A percentile compares a stretch with the other conserved stretches of the same genome.
phyloP scores from a whole-genome alignment of 2,113 vertebrate species.

The Sminthopsis crassicaudata region DNA sequence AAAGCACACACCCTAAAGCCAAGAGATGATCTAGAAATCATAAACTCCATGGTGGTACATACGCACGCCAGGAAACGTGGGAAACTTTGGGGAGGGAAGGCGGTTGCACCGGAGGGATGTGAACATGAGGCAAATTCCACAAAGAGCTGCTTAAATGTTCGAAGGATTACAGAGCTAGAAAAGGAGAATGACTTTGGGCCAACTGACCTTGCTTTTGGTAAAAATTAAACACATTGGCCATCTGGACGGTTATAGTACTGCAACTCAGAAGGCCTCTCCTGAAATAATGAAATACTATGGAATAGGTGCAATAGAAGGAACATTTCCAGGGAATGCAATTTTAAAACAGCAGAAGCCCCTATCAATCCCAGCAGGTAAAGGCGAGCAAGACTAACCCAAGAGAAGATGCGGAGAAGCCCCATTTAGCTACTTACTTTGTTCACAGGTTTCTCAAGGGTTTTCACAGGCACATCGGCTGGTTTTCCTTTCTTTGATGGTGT shows the following conservation, averaged over 20 bases:
- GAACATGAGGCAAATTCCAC: constrained; percentile 6
- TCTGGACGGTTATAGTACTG: background rate
- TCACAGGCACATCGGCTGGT: constrained; percentile 91
- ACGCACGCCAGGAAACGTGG: background rate
- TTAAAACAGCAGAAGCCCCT: background rate
- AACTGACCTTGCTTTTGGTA: constrained; percentile 20
- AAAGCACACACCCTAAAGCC: constrained; percentile 63
- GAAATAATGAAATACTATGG: background rate
- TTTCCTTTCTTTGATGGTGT: constrained; percentile 98
- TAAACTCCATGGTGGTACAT: constrained; percentile 8
- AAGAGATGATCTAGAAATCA: constrained; percentile 48
- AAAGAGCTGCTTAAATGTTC: constrained; percentile 56
- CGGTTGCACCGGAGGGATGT: constrained; percentile 32
- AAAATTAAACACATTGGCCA: background rate
- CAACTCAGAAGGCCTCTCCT: constrained; percentile 11
- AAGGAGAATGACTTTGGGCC: constrained; percentile 40
- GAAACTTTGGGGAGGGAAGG: constrained; percentile 53
- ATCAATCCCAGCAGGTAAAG: background rate
- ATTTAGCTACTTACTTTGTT: constrained; percentile 90
- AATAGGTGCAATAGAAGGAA: constrained; percentile 4
- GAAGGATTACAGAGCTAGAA: constrained; percentile 47
- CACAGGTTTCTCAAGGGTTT: constrained; percentile 90
- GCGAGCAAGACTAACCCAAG: constrained; percentile 27
- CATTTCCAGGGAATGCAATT: background rate
- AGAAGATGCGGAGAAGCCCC: background rate